Evolutionary conservation across 1,140 invertebrate genomes (phyloP).

Genomic region (Hylaeus anthracinus): DNA sequence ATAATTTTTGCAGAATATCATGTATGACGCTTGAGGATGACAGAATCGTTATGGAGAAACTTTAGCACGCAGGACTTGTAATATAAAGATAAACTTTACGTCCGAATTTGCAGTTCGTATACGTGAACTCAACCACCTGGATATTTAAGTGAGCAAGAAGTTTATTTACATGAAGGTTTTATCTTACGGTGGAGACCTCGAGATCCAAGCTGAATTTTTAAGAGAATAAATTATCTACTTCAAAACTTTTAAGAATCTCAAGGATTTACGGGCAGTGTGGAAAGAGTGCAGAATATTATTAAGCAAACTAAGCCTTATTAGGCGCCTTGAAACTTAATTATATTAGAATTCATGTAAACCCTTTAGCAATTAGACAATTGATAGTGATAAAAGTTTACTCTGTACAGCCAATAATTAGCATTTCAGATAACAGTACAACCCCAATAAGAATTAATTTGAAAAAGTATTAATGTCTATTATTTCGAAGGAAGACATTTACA

Average conservation of each 20-base stretch:
- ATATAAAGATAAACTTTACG: conserved; percentile 11
- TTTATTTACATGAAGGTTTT: conserved; percentile 14
- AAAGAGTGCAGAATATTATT: background rate
- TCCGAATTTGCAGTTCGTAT: background rate
- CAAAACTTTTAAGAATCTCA: background rate
- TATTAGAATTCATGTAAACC: too few species aligned
- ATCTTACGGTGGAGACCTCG: background rate
- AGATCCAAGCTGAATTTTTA: conserved; percentile 4
- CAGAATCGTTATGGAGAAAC: background rate
- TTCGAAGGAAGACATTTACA: too few species aligned
- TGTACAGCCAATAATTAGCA: too few species aligned
- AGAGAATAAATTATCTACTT: background rate
- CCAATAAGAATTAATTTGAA: too few species aligned
- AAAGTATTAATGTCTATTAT: too few species aligned
- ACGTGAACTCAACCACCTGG: background rate
- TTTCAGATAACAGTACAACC: too few species aligned
- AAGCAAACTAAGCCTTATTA: background rate
- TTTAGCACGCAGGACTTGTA: background rate
- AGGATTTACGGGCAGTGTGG: background rate
- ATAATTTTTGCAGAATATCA: background rate
- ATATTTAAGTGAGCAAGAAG: conserved; percentile 1
- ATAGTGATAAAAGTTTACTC: too few species aligned
- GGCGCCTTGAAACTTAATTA: too few species aligned
- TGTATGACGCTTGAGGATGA: background rate
- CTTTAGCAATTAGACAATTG: too few species aligned